Base-by-base conservation (phyloP, 1,140 invertebrate genomes). In the Propsilocerus akamusi region DNA sequence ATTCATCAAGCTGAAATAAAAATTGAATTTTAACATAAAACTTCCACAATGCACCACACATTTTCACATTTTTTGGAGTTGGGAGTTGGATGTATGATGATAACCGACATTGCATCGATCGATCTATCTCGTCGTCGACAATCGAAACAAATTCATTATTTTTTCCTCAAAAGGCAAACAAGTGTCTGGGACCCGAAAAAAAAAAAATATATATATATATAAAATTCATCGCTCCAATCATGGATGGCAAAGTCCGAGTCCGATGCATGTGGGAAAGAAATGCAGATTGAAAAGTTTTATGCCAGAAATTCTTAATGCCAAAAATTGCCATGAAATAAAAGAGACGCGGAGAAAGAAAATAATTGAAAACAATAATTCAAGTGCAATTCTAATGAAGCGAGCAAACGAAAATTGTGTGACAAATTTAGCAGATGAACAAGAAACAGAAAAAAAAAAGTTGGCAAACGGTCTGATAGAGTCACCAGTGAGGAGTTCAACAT, bases 131-230 rank as follows among this genome's bases (percentile, higher is more conserved):
- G 22, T 20, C 14, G 22, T 41, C 34, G 34, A 41, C 34, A 41
- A 41, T 41, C 34, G 34, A 41, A 41, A 41, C 34, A 41, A 41
- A 41, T 41, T 41, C 34, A 41, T 41, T 41, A 41, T 41, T 41
- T 41, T 41, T 41, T 41, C 34, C 34, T 17, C 34, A 41, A 41
- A 41, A 41, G 34, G 34, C 14, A 41, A 41, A 20, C 34, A 14
- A 17, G 22, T 41, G 34, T 41, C 34, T 41, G 34, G 34, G 34
- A 41, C n/a, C n/a, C n/a, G n/a, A n/a, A n/a, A n/a, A n/a, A n/a
- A n/a, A n/a, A n/a, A n/a, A n/a, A n/a, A n/a, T n/a, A n/a, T n/a
- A n/a, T n/a, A n/a, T n/a, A n/a, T n/a, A n/a, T n/a, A n/a, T n/a
- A n/a, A n/a, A n/a, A n/a, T n/a, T n/a, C n/a, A n/a, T n/a, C n/a